Evolutionary conservation across 2,888 invertebrate species (phyloP).

Genomic region (Cataglyphis albicans): DNA sequence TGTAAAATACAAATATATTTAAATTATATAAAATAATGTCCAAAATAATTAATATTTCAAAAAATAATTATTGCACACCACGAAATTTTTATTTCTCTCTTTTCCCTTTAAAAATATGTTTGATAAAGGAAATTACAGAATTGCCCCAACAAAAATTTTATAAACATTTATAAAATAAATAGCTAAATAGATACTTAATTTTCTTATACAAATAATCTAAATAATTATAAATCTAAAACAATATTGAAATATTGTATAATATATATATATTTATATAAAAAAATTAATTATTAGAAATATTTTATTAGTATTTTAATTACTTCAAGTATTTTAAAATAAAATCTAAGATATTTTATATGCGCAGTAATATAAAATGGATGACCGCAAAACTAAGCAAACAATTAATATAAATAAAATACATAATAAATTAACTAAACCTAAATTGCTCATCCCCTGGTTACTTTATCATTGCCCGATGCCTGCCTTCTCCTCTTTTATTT

Average conservation of each 20-base stretch:
- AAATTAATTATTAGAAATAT: not conserved
- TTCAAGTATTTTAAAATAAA: conserved; percentile 1
- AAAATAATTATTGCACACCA: conserved; percentile 1
- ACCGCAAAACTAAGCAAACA: not conserved
- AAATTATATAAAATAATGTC: conserved; percentile 1
- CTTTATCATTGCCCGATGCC: not conserved
- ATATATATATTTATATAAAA: not conserved
- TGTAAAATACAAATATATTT: conserved; percentile 3
- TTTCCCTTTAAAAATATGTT: not conserved
- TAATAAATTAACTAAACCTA: not conserved
- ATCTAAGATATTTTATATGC: not conserved
- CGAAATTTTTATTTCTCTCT: not conserved
- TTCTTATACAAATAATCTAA: not conserved
- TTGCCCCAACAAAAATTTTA: not conserved
- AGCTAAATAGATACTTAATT: not conserved
- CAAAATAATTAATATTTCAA: conserved; percentile 1
- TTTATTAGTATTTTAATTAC: conserved; percentile 6
- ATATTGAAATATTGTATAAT: not conserved
- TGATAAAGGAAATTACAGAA: not conserved
- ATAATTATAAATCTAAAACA: conserved; percentile 6
- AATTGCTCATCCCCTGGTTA: not conserved
- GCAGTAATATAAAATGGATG: not conserved
- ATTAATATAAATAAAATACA: not conserved
- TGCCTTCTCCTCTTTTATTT: not conserved
- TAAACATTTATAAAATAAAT: not conserved